These are phyloP conservation scores for Clarias batrachus DNA, from an alignment of 2,113 vertebrate genomes.

Conservation along the genomic window DNA sequence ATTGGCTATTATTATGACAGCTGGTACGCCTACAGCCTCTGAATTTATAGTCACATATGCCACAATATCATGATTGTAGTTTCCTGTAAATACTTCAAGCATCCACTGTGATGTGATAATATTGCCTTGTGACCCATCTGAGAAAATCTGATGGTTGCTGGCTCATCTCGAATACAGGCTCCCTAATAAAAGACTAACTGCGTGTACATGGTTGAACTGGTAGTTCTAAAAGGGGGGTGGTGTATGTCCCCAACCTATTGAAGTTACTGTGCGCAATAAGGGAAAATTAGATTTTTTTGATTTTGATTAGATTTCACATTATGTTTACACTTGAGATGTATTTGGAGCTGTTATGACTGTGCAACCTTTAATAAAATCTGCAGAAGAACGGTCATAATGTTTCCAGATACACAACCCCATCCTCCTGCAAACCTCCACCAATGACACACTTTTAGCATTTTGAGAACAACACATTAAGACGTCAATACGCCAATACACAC, in stretches of 20 bases:
- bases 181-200: neutral
- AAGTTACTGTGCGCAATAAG: neutral
- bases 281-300: neutral
- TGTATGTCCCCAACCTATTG: neutral
- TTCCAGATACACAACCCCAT: neutral
- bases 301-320: neutral
- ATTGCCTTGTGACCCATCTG: neutral
- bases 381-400: neutral
- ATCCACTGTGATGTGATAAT: neutral
- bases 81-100: neutral
- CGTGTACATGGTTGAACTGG: neutral
- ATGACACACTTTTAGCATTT: neutral
- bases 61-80: neutral
- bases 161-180: neutral
- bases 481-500: neutral
- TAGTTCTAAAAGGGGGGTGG: neutral
- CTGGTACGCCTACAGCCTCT: neutral
- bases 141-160: neutral
- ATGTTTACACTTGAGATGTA: neutral
- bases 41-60: neutral
- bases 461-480: neutral
- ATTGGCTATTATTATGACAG: neutral
- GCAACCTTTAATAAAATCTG: neutral
- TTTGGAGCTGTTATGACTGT: neutral
- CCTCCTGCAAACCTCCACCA: neutral